Conservation (phyloP, 2,888 invertebrate genomes). For the Melieria crassipennis region DNA sequence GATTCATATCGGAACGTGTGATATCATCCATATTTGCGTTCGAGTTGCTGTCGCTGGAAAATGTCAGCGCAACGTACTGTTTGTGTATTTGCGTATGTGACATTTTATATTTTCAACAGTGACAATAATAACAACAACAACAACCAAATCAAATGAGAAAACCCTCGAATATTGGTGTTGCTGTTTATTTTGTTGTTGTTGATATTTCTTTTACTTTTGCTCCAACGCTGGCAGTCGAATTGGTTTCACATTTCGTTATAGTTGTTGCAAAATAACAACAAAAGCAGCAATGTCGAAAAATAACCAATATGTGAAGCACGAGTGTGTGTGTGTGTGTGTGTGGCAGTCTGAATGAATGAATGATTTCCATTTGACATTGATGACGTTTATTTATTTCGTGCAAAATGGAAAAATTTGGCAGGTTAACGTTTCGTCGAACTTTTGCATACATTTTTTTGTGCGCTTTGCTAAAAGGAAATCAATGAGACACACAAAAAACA, state of each 20-base stretch:
- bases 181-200: constrained; percentile 14
- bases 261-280: not conserved
- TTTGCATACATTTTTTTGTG: constrained; percentile 27
- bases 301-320: not conserved
- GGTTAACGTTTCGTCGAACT: constrained; percentile 40
- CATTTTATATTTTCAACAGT: not conserved
- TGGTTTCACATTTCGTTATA: not conserved
- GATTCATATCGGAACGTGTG: too few species aligned
- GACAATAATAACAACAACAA: not conserved
- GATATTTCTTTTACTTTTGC: constrained; percentile 10
- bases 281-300: not conserved
- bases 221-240: not conserved
- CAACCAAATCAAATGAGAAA: not conserved
- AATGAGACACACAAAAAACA: constrained; percentile 30
- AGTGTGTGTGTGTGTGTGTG: not conserved
- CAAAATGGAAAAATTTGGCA: constrained; percentile 53
- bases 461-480: constrained; percentile 42
- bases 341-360: constrained; percentile 38
- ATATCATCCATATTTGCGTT: too few species aligned
- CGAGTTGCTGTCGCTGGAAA: too few species aligned
- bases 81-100: constrained; percentile 29
- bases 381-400: constrained; percentile 54
- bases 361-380: constrained; percentile 60
- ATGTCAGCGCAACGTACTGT: too few species aligned
- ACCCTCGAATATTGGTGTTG: constrained; percentile 1